Percentiles rank a stretch among this genome's conserved stretches.
phyloP scores from a whole-genome alignment of 2,797 vertebrate species.

The Pitangus sulphuratus region DNA sequence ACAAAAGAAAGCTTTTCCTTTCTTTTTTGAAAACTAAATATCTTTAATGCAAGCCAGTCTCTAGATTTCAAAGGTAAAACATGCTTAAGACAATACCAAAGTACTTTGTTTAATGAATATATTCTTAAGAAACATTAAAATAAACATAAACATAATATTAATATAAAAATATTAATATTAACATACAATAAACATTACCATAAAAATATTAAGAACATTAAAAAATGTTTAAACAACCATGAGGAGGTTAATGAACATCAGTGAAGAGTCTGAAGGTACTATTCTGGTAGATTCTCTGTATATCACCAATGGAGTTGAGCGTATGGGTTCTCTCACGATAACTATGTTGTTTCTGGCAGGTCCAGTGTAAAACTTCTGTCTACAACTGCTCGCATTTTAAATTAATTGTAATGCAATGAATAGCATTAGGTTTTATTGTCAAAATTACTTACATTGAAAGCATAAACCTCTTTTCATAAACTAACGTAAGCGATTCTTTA shows the following conservation, averaged over 20 bases:
- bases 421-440: background rate
- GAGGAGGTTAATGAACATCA: background rate
- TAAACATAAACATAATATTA: too few relatives aligned
- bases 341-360: background rate
- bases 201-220: background rate
- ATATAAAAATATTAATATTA: too few relatives aligned
- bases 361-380: background rate
- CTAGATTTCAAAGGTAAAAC: background rate
- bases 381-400: background rate
- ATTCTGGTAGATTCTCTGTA: background rate
- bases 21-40: background rate
- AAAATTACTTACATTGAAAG: background rate
- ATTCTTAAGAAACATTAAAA: background rate
- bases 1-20: background rate
- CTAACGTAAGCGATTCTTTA: background rate
- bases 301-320: background rate
- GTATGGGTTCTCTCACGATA: background rate
- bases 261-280: accelerated
- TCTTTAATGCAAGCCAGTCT: background rate
- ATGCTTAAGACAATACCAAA: background rate
- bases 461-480: background rate
- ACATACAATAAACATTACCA: too few relatives aligned
- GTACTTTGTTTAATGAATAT: background rate
- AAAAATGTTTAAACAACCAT: background rate
- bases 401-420: background rate